Base-by-base conservation (phyloP, 2,797 vertebrate species). In the Garrulus glandarius region DNA sequence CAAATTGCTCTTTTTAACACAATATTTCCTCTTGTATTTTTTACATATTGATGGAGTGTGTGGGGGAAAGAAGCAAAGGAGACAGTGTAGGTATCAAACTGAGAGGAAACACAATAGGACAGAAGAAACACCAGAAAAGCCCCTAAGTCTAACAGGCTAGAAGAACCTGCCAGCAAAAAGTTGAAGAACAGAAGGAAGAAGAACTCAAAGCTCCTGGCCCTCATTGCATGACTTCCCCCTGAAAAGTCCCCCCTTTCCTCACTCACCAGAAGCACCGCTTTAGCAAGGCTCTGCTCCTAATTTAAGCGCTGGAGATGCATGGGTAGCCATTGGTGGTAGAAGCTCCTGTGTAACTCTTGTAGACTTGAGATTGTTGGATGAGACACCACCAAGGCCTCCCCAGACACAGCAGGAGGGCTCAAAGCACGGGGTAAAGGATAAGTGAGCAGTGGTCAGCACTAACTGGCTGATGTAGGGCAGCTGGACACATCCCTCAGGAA, bases 271-370 rank as follows among this genome's bases (percentile, higher is more conserved):
- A 29, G 20, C 14, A 57, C 19, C 24, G 30, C 10, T 24, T 60
- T n/a, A 41, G 21, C 27, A 71, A 59, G 11, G 6, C 6, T 69
- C 13, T 76, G 9, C 8, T 60, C 27, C 20, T 59, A 16, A 34
- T 63, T 59, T 37, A 34, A 67, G 34, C 16, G 23, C 61, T 44
- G 32, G 27, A 68, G n/a, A 15, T 16, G 5, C 23, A 15, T 5
- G 22, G 12, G n/a, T 12, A 46, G 27, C 19, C 34, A 16, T 18
- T 2, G 0, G 13, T 18, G 5, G 17, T 6, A 32, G 13, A 15
- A 69, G 10, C 10, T 70, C 24, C 32, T 27, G 39, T 34, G 21
- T 5, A 64, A 10, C 34, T 41, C 13, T 52, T 21, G 8, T 12
- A 63, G 32, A 21, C 23, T 75, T 72, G 46, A 64, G 36, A 30